Evolutionary conservation across 2,888 invertebrate genomes (phyloP).

Genomic region (Dolichomitus sp.): DNA sequence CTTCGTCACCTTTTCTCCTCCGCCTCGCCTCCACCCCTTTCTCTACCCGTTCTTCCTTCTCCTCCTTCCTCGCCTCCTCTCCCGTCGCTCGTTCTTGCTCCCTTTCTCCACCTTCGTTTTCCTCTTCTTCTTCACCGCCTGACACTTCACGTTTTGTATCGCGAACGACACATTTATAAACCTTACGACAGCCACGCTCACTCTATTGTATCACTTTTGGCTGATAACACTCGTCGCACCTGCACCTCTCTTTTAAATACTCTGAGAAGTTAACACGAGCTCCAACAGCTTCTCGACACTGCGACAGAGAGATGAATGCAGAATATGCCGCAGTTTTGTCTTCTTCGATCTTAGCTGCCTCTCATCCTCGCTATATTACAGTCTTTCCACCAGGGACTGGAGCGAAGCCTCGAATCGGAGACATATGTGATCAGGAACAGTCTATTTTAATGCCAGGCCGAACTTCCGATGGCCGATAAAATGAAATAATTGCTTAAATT

Average conservation of each 20-base stretch:
- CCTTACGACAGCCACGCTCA: conserved; percentile 51
- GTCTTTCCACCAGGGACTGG: background rate
- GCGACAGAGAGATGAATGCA: background rate
- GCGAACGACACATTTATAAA: conserved; percentile 81
- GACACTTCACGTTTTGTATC: conserved; percentile 78
- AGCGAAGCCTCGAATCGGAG: background rate
- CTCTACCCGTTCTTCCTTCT: conserved; percentile 30
- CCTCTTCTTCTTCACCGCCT: conserved; percentile 51
- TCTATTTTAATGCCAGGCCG: background rate
- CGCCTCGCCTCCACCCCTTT: conserved; percentile 69
- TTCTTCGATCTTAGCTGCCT: background rate
- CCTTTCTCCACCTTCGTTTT: conserved; percentile 65
- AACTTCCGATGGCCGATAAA: background rate
- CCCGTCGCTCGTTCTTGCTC: conserved; percentile 62
- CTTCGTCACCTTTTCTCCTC: conserved; percentile 59
- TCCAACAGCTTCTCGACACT: background rate
- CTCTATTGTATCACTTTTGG: conserved; percentile 17
- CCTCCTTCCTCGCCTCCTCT: conserved; percentile 21
- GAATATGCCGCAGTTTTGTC: background rate
- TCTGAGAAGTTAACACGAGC: background rate
- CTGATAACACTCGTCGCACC: background rate
- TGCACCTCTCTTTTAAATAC: background rate
- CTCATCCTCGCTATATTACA: background rate
- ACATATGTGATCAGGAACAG: background rate
- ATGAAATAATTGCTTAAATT: background rate